A percentile compares a stretch with the other conserved stretches of the same genome.
Conservation (phyloP, 2,888 invertebrate genomes). For the Caenorhabditis japonica region DNA sequence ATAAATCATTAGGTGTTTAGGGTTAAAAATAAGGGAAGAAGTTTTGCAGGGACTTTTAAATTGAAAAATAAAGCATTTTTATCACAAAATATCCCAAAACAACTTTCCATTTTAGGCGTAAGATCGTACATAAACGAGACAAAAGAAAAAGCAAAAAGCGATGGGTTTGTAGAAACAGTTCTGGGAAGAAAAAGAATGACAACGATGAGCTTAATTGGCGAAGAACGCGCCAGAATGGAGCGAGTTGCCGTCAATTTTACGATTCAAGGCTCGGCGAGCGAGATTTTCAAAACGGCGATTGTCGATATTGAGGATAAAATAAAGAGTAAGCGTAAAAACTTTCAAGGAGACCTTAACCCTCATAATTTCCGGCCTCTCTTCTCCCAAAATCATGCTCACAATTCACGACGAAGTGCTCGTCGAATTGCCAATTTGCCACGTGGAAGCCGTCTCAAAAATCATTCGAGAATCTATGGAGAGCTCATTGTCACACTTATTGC, state of each 20-base stretch:
- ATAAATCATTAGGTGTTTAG: no score
- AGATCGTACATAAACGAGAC: conserved; percentile 81
- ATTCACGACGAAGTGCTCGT: conserved; percentile 96
- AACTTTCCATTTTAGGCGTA: conserved; percentile 79
- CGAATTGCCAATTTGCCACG: conserved; percentile 84
- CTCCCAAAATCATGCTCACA: conserved; percentile 84
- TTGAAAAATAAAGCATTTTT: no score
- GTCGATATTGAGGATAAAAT: conserved; percentile 84
- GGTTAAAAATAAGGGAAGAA: no score
- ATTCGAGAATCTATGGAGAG: conserved; percentile 55
- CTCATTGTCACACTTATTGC: conserved; percentile 41
- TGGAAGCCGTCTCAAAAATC: conserved; percentile 67
- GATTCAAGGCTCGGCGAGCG: conserved; percentile 92
- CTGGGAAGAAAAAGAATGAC: conserved; percentile 46
- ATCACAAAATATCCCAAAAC: not conserved
- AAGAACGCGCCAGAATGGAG: conserved; percentile 86
- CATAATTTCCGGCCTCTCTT: conserved; percentile 36
- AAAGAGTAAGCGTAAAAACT: conserved; percentile 57
- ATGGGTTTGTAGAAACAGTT: conserved; percentile 89
- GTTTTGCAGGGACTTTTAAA: no score
- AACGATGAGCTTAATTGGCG: conserved; percentile 1
- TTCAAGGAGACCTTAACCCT: not conserved
- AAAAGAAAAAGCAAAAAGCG: conserved; percentile 81
- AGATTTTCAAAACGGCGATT: conserved; percentile 93
- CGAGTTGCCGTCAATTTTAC: conserved; percentile 96